Base-by-base conservation (phyloP, 2,888 invertebrate species). In the Drosophila anceps region DNA sequence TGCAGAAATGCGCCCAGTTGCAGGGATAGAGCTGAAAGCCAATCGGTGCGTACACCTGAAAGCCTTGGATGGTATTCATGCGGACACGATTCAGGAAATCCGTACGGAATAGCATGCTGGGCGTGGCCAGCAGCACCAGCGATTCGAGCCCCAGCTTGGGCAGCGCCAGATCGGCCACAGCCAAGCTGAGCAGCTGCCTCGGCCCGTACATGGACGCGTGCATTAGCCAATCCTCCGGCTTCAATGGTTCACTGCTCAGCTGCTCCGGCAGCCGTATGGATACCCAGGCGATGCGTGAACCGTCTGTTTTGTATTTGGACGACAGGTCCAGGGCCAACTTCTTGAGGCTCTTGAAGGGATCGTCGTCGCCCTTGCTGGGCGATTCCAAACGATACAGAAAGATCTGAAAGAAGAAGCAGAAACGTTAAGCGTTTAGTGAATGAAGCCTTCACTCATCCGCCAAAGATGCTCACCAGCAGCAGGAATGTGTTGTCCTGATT, bases 21-120 rank as follows among this genome's bases (percentile, higher is more conserved):
- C 93, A 93, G 89, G 98, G 95, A 94, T 96, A 98, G 91, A 98
- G 97, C 86, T 96, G 95, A 93, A 98, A 99, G 24, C 97, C 97
- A 79, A 98, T 95, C n/a, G 98, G 97, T 88, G 96, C 96, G 94
- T 96, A 99, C 86, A 98, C 95, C 94, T 98, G 98, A 93, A 95
- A 96, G 78, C 96, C 96, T 79, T 94, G 93, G 76, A 99, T 97
- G 4, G 98, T 98, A 93, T 98, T 99, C 97, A 99, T 98, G 69
- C 98, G 95, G 13, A 98, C 97, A 90, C 98, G 94, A 91, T 99
- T 99, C 51, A 99, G 94, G 93, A 98, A 98, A 91, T 98, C 98
- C 53, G 95, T 93, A 84, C 95, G 95, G 80, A 97, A 94, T 84
- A 96, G 95, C 90, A 96, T 95, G 79, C 95, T 94, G 50, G 95